A percentile compares a stretch with the other conserved stretches of the same genome.
These are phyloP conservation scores for Gambusia affinis DNA, from an alignment of 2,113 vertebrate species.

Conservation along the genomic window DNA sequence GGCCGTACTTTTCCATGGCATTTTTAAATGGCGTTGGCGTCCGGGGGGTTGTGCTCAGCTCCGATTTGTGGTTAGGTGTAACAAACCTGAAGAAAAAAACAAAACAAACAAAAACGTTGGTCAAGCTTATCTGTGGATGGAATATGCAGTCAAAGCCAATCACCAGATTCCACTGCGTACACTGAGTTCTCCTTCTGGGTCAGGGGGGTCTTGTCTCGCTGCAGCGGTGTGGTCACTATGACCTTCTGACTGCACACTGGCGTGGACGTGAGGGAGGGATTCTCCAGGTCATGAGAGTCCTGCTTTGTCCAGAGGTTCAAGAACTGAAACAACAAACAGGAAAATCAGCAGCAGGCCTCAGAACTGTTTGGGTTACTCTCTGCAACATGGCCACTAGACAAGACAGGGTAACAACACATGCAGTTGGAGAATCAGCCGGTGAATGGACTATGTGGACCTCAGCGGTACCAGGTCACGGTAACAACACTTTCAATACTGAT, in stretches of 20 bases:
- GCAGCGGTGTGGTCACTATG: conserved; percentile 91
- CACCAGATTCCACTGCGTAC: conserved; percentile 75
- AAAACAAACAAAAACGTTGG: too few relatives aligned
- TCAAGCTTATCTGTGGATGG: not conserved
- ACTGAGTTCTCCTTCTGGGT: conserved; percentile 88
- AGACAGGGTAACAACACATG: not conserved
- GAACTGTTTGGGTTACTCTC: not conserved
- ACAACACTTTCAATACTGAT: too few relatives aligned
- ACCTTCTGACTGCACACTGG: conserved; percentile 97
- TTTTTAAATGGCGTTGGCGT: conserved; percentile 98
- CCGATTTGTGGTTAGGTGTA: conserved; percentile 92
- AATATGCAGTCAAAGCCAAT: not conserved
- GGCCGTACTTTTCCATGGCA: conserved; percentile 94
- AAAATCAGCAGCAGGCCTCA: not conserved
- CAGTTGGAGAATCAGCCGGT: not conserved
- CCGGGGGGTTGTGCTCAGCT: conserved; percentile 87
- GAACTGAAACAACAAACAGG: conserved; percentile 81
- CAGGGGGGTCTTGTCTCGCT: conserved; percentile 95
- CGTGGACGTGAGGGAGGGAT: conserved; percentile 93
- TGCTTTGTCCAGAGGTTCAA: conserved; percentile 97
- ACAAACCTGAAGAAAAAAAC: conserved; percentile 83
- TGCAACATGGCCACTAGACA: not conserved
- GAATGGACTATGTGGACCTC: not conserved
- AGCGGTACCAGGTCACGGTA: too few relatives aligned
- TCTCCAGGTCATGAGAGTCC: conserved; percentile 92